phyloP scores from a whole-genome alignment of 2,888 invertebrate species.

The Pheosia gnoma region DNA sequence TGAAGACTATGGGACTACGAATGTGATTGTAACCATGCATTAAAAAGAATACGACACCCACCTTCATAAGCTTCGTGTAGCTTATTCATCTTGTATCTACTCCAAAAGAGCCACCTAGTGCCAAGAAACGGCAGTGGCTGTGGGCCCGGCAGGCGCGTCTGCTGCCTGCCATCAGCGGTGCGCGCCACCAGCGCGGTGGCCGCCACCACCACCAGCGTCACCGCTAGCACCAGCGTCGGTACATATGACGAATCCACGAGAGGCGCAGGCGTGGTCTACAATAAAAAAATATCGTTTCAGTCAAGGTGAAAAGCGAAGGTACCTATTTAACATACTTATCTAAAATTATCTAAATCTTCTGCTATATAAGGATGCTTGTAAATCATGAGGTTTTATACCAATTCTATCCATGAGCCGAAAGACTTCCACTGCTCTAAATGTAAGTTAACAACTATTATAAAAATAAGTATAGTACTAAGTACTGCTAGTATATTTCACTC shows the following conservation, averaged over 20 bases:
- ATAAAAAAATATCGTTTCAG: slow-evolving; percentile 12
- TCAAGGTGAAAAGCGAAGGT: no score
- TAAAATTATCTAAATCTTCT: no score
- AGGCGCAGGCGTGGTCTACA: slow-evolving; percentile 65
- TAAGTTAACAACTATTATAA: no score
- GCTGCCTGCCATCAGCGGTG: slow-evolving; percentile 51
- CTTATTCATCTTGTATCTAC: slow-evolving; percentile 88
- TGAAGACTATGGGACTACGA: no score
- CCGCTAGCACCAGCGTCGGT: slow-evolving; percentile 67
- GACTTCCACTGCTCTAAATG: no score
- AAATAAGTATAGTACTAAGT: no score
- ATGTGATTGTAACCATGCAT: neutral
- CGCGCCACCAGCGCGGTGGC: slow-evolving; percentile 60
- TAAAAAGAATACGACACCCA: slow-evolving; percentile 54
- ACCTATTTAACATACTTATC: no score
- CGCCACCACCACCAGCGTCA: slow-evolving; percentile 58
- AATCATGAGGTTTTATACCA: no score
- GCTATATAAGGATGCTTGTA: no score
- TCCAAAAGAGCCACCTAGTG: slow-evolving; percentile 91
- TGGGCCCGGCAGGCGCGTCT: slow-evolving; percentile 88
- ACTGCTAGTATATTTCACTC: no score
- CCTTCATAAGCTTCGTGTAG: slow-evolving; percentile 92
- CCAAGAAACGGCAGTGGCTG: slow-evolving; percentile 88
- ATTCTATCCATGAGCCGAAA: no score
- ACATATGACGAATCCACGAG: slow-evolving; percentile 74